Conservation (phyloP, 1,140 invertebrate genomes). For the Mactra quadrangularis region DNA sequence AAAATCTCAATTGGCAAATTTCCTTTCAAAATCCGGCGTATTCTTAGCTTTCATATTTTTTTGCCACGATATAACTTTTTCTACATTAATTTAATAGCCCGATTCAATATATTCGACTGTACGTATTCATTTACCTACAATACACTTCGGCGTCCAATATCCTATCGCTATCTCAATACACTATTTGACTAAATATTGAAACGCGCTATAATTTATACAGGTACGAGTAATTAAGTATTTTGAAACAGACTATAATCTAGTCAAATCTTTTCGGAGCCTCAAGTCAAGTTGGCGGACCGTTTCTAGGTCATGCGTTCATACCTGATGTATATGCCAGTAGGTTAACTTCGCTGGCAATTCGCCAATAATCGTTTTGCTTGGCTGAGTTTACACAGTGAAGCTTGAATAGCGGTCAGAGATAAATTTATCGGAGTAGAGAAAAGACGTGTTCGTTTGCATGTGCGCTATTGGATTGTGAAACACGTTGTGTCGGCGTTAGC, state of each 20-base stretch:
- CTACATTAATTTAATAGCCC: too few relatives aligned
- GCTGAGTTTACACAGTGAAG: constrained; percentile 22
- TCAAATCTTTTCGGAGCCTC: constrained; percentile 51
- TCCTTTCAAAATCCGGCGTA: too few relatives aligned
- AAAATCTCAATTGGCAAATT: too few relatives aligned
- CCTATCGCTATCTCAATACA: too few relatives aligned
- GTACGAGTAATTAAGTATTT: constrained; percentile 37
- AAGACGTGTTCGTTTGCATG: constrained; percentile 18
- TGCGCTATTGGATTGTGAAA: neutral
- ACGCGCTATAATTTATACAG: constrained; percentile 49
- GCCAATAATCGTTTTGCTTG: constrained; percentile 44
- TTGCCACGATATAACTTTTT: too few relatives aligned
- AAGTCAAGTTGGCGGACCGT: constrained; percentile 48
- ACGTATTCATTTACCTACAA: too few relatives aligned
- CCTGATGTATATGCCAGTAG: constrained; percentile 51
- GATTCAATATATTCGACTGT: too few relatives aligned
- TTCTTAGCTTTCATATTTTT: too few relatives aligned
- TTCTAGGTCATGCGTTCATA: constrained; percentile 51
- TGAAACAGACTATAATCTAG: constrained; percentile 56
- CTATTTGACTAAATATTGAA: constrained; percentile 20
- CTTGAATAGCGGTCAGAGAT: constrained; percentile 39
- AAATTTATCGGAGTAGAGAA: constrained; percentile 6
- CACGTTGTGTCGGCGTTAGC: constrained; percentile 12
- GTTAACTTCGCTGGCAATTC: constrained; percentile 48
- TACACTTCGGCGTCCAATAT: too few relatives aligned